Base-by-base conservation (phyloP, 2,888 invertebrate genomes). In the Zygogramma bicolorata region DNA sequence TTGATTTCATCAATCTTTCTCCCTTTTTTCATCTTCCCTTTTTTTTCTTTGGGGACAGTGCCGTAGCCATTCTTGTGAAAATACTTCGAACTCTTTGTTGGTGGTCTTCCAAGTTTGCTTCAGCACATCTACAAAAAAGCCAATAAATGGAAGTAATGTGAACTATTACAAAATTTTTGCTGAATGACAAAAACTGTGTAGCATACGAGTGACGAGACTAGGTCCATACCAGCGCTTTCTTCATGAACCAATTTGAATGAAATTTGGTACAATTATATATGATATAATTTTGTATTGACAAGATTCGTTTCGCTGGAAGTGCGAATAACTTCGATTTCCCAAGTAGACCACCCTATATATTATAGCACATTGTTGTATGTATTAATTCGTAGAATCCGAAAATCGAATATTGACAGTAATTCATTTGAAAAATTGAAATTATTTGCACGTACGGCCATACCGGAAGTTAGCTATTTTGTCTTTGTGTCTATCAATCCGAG, bases 21-120 rank as follows among this genome's bases (percentile, higher is more conserved):
- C n/a, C n/a, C n/a, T n/a, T n/a, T n/a, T n/a, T n/a, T n/a, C n/a
- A n/a, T 53, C 53, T 18, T 58, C 58, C 58, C 58, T 58, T 15
- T 25, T 58, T 8, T 58, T 58, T 58, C 58, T 25, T 27, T 58
- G 58, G 13, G 58, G 27, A 27, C 58, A 58, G 29, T 58, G 58
- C 27, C 27, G 25, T 3, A 27, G 27, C 27, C 27, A 27, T 58
- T 58, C 27, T 4, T 27, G 27, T 10, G 58, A 58, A 58, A 27
- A 58, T n/a, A 58, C 58, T 22, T 58, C 58, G 7, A 58, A 58
- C 13, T 58, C 58, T 58, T 58, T 58, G 29, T 58, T 29, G 10
- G 58, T 58, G 15, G 58, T 58, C 15, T 22, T 58, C 58, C 58
- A 58, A 29, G 13, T 27, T 27, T 58, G 58, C n/a, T 20, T 58